Evolutionary conservation across 2,113 vertebrate species (phyloP).

Genomic region (Rhinopomastus cyanomelas): DNA sequence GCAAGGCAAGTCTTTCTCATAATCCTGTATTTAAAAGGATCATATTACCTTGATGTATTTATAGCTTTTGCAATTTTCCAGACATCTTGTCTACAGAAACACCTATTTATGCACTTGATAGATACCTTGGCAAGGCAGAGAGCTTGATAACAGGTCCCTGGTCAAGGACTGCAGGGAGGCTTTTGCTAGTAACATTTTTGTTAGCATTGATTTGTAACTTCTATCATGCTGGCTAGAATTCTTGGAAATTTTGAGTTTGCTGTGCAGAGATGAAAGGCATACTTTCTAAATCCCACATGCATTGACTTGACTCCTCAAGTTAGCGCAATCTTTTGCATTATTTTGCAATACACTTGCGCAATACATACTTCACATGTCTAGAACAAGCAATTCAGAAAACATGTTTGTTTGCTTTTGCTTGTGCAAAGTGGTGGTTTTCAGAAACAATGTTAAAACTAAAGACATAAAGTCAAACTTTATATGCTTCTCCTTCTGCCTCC

Average conservation of each 20-base stretch:
- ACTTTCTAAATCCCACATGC: background rate
- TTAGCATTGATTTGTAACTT: background rate
- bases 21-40: background rate
- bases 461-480: background rate
- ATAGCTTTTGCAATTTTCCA: slow-evolving; percentile 7
- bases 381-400: slow-evolving; percentile 13
- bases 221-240: background rate
- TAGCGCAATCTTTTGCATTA: background rate
- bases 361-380: background rate
- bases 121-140: background rate
- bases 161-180: background rate
- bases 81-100: background rate
- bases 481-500: background rate
- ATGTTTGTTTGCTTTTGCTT: slow-evolving; percentile 1
- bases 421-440: background rate
- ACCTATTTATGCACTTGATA: background rate
- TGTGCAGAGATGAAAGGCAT: background rate
- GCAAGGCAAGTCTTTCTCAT: background rate
- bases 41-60: background rate
- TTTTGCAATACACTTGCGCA: slow-evolving; percentile 31
- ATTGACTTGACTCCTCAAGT: slow-evolving; percentile 10
- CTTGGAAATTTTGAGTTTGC: background rate
- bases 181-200: background rate
- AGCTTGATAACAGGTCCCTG: background rate
- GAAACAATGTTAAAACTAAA: background rate